Evolutionary conservation across 2,888 invertebrate genomes (phyloP), one percentile per base, ranked within the genome.

Genomic region (Abrostola triplasia): DNA sequence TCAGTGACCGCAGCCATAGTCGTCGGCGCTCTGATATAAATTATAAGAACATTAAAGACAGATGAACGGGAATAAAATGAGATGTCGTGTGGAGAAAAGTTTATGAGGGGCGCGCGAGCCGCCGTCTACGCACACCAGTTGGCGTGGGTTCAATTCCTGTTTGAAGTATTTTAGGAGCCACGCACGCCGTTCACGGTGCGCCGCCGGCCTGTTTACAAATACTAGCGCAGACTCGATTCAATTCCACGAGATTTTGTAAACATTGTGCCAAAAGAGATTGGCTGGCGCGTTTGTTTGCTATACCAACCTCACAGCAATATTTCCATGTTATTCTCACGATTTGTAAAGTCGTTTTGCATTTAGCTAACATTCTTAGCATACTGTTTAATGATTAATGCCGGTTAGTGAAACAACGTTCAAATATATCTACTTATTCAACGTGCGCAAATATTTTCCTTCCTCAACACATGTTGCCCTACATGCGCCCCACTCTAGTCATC

Each of bases 131-230:
- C 91, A 92, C 90, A 89, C 91, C 90, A 91, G 87, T 93, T 94
- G 94, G 94, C 94, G 85, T 84, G 86, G 86, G 83, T 91, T 93
- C 93, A 93, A 94, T 89, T 93, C 92, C 92, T 93, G 92, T 92
- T 91, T 88, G 90, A 91, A 85, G 91, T 94, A 94, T 94, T 94
- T 93, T 90, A 77, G 91, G 93, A 92, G 85, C 86, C 91, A 90
- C 89, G 89, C 91, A 88, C 88, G 87, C 85, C 82, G 85, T 78
- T 69, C 76, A 76, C 81, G 62, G 76, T 80, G 78, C 81, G 74
- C 82, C 82, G 83, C 82, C 84, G 85, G 87, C 89, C 88, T 93
- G 94, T 94, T 94, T 94, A 94, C 94, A 91, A 94, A 94, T 94
- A 93, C 89, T 92, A 90, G 89, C 88, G 85, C 90, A 87, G 88